phyloP scores from a whole-genome alignment of 1,140 invertebrate genomes.

The Sitobion miscanthi region DNA sequence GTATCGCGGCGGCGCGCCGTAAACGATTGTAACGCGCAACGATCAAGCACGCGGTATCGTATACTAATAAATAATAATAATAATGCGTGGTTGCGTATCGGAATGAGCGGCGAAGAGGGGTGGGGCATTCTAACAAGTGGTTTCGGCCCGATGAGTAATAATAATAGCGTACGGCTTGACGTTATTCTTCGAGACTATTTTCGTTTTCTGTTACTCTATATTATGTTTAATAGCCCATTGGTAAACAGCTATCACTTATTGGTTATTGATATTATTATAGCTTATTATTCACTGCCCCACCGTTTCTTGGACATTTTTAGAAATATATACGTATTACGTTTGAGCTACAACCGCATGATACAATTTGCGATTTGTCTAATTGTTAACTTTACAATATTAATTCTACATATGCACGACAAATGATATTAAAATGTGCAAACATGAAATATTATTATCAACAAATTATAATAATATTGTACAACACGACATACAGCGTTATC shows the following conservation, averaged over 20 bases:
- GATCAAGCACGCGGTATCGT: background rate
- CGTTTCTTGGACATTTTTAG: background rate
- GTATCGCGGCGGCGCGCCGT: background rate
- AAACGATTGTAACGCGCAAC: background rate
- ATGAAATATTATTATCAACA: background rate
- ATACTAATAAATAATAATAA: constrained; percentile 1
- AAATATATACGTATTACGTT: background rate
- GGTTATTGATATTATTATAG: background rate
- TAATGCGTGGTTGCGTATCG: background rate
- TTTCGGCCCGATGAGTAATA: constrained; percentile 41
- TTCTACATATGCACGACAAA: background rate
- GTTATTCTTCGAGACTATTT: background rate
- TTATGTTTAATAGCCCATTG: background rate
- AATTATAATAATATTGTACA: background rate
- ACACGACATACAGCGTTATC: background rate
- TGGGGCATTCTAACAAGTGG: constrained; percentile 44
- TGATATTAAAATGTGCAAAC: background rate
- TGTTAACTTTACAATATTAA: background rate
- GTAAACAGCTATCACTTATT: background rate
- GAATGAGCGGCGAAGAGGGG: background rate
- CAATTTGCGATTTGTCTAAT: background rate
- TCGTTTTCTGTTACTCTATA: background rate
- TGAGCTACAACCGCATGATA: background rate
- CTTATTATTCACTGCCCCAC: background rate
- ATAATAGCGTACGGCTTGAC: background rate